These are phyloP conservation scores for Acipenser transmontanus DNA, from an alignment of 2,797 vertebrate species.

Conservation along the genomic window DNA sequence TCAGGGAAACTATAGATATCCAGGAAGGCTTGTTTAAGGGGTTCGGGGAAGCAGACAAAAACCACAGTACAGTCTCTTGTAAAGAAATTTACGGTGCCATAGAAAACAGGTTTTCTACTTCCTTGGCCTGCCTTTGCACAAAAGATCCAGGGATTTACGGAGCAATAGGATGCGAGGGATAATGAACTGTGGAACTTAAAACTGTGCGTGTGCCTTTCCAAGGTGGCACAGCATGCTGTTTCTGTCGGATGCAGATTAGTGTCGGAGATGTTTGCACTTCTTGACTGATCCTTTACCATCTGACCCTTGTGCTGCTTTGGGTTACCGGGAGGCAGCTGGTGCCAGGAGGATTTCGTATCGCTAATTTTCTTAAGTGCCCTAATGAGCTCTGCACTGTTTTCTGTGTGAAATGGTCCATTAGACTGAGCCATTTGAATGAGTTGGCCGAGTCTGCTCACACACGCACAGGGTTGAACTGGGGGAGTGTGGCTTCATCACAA, in stretches of 20 bases:
- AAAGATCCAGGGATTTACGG: no score
- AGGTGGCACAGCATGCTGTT: background rate
- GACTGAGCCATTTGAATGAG: background rate
- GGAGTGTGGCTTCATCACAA: background rate
- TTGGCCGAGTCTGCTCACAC: background rate
- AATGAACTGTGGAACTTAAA: no score
- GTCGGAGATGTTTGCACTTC: background rate
- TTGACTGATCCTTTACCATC: constrained; percentile 47
- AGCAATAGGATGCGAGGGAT: no score
- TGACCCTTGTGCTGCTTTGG: constrained; percentile 42
- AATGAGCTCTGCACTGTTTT: constrained; percentile 23
- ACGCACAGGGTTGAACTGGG: background rate
- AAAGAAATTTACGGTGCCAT: no score
- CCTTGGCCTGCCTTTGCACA: no score
- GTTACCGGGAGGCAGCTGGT: constrained; percentile 46
- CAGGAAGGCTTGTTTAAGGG: no score
- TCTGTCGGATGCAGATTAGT: background rate
- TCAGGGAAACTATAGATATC: no score
- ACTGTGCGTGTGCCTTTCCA: no score
- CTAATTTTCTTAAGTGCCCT: constrained; percentile 39
- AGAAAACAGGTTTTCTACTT: no score
- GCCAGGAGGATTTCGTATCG: constrained; percentile 28
- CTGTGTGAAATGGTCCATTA: constrained; percentile 4
- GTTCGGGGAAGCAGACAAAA: no score
- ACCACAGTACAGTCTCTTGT: no score